A percentile compares a stretch with the other conserved stretches of the same genome.
Evolutionary conservation across 2,113 vertebrate species (phyloP).

Genomic region (Lichenostomus cassidix): DNA sequence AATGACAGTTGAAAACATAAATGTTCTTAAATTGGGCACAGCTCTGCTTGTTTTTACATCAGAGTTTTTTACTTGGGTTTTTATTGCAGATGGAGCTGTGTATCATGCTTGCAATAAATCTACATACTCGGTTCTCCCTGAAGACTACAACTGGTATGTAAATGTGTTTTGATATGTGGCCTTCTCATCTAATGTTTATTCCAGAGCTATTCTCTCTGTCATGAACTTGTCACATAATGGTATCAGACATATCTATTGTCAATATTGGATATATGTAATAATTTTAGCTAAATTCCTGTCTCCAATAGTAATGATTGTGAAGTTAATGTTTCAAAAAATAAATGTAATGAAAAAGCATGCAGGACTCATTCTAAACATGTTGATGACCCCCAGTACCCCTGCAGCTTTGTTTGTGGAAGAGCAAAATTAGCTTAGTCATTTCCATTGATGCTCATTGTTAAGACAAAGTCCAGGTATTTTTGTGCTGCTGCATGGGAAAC

Average conservation of each 20-base stretch:
- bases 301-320: background rate
- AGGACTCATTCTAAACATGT: background rate
- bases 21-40: background rate
- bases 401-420: background rate
- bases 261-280: background rate
- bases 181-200: background rate
- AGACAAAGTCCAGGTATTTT: background rate
- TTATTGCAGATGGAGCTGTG: conserved; percentile 59
- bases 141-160: conserved; percentile 82
- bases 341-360: background rate
- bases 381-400: background rate
- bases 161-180: background rate
- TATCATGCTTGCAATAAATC: conserved; percentile 60
- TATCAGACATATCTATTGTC: background rate
- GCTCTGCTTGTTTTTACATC: background rate
- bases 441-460: background rate
- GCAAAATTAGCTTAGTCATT: background rate
- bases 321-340: background rate
- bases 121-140: conserved; percentile 75
- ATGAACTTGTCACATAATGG: background rate
- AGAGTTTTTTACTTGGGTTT: background rate
- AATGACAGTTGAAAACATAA: background rate
- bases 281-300: background rate
- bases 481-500: background rate
- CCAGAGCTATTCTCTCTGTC: background rate